Evolutionary conservation across 2,888 invertebrate species (phyloP).

Genomic region (Resseliella maxima): DNA sequence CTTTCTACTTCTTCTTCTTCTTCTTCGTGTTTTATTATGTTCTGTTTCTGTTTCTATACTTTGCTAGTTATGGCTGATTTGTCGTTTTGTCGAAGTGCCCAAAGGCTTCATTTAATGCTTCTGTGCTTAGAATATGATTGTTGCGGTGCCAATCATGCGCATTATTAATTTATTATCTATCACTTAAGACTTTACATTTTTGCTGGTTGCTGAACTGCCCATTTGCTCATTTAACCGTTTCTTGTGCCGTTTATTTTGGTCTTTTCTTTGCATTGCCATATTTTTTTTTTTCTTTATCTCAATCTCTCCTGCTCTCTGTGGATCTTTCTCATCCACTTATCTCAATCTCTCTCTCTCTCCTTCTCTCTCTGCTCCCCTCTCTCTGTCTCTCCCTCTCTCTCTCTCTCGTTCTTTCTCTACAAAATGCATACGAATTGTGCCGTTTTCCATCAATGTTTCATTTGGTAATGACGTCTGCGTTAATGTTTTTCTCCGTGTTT

Average conservation of each 20-base stretch:
- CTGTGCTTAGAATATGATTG: background rate
- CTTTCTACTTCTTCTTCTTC: background rate
- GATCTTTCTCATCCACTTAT: too few species aligned
- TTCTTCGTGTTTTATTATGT: background rate
- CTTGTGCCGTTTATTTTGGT: constrained; percentile 17
- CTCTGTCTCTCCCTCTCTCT: too few species aligned
- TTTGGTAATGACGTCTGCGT: constrained; percentile 35
- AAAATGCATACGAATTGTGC: too few species aligned
- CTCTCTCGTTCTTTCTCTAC: too few species aligned
- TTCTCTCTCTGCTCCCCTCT: too few species aligned
- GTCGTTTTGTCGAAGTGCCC: constrained; percentile 10
- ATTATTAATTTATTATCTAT: constrained; percentile 51
- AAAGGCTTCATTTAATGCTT: background rate
- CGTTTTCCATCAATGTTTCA: background rate
- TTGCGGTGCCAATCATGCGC: background rate
- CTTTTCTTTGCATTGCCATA: too few species aligned
- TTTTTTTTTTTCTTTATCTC: background rate
- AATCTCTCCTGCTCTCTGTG: too few species aligned
- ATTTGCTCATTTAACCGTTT: constrained; percentile 38
- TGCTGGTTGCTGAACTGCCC: background rate
- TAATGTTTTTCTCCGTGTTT: background rate
- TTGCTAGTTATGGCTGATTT: background rate
- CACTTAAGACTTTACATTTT: background rate
- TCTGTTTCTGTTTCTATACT: too few species aligned
- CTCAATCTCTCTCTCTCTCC: too few species aligned